phyloP scores from a whole-genome alignment of 2,797 vertebrate genomes.

The Phalanger gymnotis region DNA sequence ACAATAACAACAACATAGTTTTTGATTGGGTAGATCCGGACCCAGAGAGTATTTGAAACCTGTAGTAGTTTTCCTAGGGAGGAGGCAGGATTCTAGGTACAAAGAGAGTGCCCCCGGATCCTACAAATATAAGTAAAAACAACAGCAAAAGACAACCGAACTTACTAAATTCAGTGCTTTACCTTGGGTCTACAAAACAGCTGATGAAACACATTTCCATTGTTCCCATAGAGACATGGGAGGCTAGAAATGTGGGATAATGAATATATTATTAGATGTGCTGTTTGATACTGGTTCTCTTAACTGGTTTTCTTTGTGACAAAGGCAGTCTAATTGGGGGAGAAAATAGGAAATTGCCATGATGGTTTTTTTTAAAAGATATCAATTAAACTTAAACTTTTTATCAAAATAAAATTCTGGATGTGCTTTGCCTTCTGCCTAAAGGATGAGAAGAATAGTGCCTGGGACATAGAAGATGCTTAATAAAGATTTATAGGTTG shows the following conservation, averaged over 20 bases:
- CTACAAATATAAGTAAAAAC: neutral
- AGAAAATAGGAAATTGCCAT: neutral
- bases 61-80: neutral
- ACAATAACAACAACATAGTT: neutral
- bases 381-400: neutral
- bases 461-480: neutral
- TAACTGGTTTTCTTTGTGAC: neutral
- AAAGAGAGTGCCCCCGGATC: neutral
- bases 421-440: slow-evolving; percentile 1
- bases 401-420: slow-evolving; percentile 46
- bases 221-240: neutral
- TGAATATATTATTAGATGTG: neutral
- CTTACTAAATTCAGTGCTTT: neutral
- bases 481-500: neutral
- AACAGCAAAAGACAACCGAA: neutral
- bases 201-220: neutral
- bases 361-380: slow-evolving; percentile 6
- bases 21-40: neutral
- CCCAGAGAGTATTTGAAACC: neutral
- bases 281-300: neutral
- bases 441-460: slow-evolving; percentile 22
- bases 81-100: neutral
- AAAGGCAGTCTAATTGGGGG: neutral
- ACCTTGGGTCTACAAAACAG: neutral
- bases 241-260: neutral